phyloP scores from a whole-genome alignment of 1,140 invertebrate species.

The Panonychus citri region DNA sequence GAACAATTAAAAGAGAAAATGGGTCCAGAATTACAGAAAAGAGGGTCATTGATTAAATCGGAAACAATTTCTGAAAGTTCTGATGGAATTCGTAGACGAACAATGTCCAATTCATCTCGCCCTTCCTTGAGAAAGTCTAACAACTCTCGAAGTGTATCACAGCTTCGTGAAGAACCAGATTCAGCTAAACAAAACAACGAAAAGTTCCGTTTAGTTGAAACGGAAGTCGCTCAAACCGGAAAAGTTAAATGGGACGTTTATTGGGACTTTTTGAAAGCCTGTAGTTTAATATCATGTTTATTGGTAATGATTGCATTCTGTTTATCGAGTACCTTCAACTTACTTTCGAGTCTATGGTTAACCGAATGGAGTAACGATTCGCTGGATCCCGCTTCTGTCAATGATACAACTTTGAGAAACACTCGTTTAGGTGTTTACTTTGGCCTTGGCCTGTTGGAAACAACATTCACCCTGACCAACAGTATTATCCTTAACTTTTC shows the following conservation, averaged over 20 bases:
- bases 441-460: slow-evolving; percentile 55
- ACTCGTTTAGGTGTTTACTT: slow-evolving; percentile 70
- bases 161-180: neutral
- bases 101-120: neutral
- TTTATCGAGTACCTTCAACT: slow-evolving; percentile 16
- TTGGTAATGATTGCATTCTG: slow-evolving; percentile 11
- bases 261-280: slow-evolving; percentile 1
- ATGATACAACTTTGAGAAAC: slow-evolving; percentile 35
- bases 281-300: neutral
- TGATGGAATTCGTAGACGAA: neutral
- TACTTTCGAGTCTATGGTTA: slow-evolving; percentile 21
- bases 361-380: slow-evolving; percentile 23
- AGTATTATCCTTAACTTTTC: slow-evolving; percentile 4
- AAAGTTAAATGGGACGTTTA: slow-evolving; percentile 10
- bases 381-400: slow-evolving; percentile 2
- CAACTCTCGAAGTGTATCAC: neutral
- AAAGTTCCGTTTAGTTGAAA: slow-evolving; percentile 30
- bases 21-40: neutral
- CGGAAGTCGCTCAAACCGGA: slow-evolving; percentile 7
- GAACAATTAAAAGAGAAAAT: neutral
- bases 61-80: neutral
- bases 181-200: neutral
- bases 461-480: slow-evolving; percentile 1
- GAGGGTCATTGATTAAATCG: neutral
- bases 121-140: neutral